Evolutionary conservation across 2,888 invertebrate genomes (phyloP), one percentile per base, ranked within the genome.

Genomic region (Drosophila putrida): DNA sequence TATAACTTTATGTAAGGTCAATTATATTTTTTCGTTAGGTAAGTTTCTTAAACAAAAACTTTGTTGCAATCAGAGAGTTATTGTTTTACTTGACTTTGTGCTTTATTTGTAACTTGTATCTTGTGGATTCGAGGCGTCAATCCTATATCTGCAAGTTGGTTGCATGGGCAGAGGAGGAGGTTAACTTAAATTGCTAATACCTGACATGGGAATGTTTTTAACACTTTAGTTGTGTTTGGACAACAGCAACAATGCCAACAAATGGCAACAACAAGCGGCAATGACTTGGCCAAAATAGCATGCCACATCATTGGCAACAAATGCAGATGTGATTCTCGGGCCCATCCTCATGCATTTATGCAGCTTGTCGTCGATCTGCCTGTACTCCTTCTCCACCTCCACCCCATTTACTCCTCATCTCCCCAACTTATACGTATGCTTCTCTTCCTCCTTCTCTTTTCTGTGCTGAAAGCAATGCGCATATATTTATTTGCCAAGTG

Each of bases 151-250:
- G 43, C 36, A 33, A 13, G 5, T 6, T n/a, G 27, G 27, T 28
- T n/a, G 36, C 9, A 2, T 35, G 31, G 53, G 51, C 4, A 8
- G 47, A 25, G 31, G 36, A 6, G 43, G 49, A 57, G 71, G 61
- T 71, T 73, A 82, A 75, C 75, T 85, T 82, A 81, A 88, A 85
- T 88, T 86, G 88, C 88, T 83, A 86, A 86, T 88, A 86, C 84
- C 78, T 80, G 85, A 86, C 85, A 86, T 86, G 78, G 88, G 85
- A 86, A 86, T 86, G 88, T 85, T 85, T 86, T 86, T 88, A 86
- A 82, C 85, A 86, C 85, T 82, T 83, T 67, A 63, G 67, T 78
- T 85, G 88, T 88, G 80, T 81, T 83, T 86, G 81, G 83, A 86
- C 88, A 83, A 73, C 75, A 68, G 67, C 81, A 83, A 80, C 84